phyloP scores from a whole-genome alignment of 2,797 vertebrate species.

The Calcarius lapponicus region DNA sequence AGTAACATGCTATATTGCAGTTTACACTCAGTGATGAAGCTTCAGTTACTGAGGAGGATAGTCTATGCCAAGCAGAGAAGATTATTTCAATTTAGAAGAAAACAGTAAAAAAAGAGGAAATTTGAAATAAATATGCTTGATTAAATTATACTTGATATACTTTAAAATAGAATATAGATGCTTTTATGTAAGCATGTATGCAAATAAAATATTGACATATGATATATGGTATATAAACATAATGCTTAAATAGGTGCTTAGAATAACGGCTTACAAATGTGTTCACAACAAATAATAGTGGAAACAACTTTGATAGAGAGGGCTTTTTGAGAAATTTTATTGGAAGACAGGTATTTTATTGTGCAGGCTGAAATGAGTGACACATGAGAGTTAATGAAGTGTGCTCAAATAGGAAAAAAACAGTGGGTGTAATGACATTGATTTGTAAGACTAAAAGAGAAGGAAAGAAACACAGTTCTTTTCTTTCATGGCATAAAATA shows the following conservation, averaged over 20 bases:
- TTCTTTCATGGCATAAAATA: conserved; percentile 7
- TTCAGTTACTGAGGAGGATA: background rate
- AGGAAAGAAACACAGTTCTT: background rate
- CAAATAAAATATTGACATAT: background rate
- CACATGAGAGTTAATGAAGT: background rate
- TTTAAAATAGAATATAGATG: background rate
- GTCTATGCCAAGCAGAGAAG: background rate
- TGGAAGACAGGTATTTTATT: conserved; percentile 3
- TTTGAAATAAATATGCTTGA: background rate
- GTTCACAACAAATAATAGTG: background rate
- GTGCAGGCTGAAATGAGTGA: conserved; percentile 6
- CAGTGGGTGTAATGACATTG: conserved; percentile 9
- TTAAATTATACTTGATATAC: background rate
- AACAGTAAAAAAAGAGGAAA: background rate
- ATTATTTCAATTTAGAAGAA: background rate
- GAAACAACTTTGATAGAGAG: background rate
- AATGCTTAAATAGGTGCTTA: background rate
- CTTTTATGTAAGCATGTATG: background rate
- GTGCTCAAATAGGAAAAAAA: background rate
- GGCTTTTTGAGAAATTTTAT: background rate
- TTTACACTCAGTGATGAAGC: background rate
- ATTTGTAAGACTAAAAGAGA: background rate
- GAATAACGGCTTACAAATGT: background rate
- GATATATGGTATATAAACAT: background rate
- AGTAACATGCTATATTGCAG: background rate